These are phyloP conservation scores for Erythrocercus mccallii DNA, from an alignment of 2,113 vertebrate species.

Conservation along the genomic window DNA sequence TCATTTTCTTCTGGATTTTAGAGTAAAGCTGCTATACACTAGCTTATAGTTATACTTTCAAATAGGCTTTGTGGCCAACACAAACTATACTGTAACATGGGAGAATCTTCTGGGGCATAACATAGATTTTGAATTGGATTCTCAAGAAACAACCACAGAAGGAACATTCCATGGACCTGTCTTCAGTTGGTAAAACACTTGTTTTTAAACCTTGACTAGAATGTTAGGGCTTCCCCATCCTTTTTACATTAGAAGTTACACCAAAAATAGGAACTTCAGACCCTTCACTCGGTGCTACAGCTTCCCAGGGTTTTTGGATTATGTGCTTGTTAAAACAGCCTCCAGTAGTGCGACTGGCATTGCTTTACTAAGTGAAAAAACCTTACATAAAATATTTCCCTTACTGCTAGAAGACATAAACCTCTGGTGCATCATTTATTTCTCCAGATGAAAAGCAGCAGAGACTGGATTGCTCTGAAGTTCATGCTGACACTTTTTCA, in stretches of 20 bases:
- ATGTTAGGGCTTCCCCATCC: not conserved
- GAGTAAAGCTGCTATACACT: not conserved
- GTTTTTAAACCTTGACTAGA: not conserved
- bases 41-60: not conserved
- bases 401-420: not conserved
- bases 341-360: not conserved
- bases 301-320: not conserved
- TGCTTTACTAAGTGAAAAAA: not conserved
- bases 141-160: not conserved
- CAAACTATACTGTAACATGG: not conserved
- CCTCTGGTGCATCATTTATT: not conserved
- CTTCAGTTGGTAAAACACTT: not conserved
- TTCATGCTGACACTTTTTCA: slow-evolving; percentile 1
- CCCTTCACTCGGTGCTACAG: not conserved
- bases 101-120: not conserved
- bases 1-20: not conserved
- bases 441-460: not conserved
- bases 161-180: not conserved
- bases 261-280: not conserved
- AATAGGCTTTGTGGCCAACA: not conserved
- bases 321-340: not conserved
- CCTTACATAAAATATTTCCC: not conserved
- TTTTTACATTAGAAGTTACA: not conserved
- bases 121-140: not conserved
- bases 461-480: not conserved